Conservation (phyloP, 2,888 invertebrate species). For the Sipunculus nudus region DNA sequence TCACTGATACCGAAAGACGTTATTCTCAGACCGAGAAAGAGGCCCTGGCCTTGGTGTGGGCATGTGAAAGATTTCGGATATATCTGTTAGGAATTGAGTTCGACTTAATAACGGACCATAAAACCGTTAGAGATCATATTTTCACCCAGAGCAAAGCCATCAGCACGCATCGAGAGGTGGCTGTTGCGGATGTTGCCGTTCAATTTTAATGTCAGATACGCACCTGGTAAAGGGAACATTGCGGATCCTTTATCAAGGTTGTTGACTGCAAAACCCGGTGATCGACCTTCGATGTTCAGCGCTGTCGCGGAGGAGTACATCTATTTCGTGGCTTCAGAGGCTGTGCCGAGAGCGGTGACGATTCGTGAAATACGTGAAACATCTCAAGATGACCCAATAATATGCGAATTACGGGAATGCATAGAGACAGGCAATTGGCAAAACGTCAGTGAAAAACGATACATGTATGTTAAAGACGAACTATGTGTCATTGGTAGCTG, state of each 20-base stretch:
- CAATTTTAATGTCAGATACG: slow-evolving; percentile 26
- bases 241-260: slow-evolving; percentile 6
- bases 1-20: slow-evolving; percentile 26
- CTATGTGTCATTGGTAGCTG: slow-evolving; percentile 4
- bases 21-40: slow-evolving; percentile 39
- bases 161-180: slow-evolving; percentile 44
- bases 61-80: slow-evolving; percentile 24
- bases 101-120: slow-evolving; percentile 31
- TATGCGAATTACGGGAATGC: neutral
- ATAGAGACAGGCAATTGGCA: slow-evolving; percentile 5
- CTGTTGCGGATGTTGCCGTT: slow-evolving; percentile 37
- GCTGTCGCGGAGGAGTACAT: neutral
- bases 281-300: no score
- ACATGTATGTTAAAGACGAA: slow-evolving; percentile 1
- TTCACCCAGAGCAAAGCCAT: slow-evolving; percentile 32
- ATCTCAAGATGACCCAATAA: neutral
- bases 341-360: neutral
- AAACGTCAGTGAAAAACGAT: neutral
- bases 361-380: neutral
- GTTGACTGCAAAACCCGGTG: no score
- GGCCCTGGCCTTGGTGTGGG: slow-evolving; percentile 33
- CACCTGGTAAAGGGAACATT: slow-evolving; percentile 37
- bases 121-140: slow-evolving; percentile 24
- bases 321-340: neutral
- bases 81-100: slow-evolving; percentile 30